A percentile compares a stretch with the other conserved stretches of the same genome.
Conservation (phyloP, 1,140 invertebrate species). For the Melanaphis sacchari region DNA sequence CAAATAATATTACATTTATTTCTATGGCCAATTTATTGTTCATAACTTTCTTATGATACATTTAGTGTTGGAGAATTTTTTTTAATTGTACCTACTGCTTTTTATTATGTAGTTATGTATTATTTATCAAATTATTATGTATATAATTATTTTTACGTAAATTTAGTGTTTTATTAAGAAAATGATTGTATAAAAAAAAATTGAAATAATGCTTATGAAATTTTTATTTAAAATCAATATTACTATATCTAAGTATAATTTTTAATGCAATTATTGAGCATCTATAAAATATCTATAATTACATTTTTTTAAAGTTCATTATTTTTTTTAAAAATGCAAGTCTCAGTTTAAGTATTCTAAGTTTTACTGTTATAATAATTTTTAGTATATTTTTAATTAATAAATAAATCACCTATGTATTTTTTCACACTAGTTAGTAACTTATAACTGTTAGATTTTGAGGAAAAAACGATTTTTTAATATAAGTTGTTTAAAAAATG, state of each 20-base stretch:
- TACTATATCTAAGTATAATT: not conserved
- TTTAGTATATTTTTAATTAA: too few species aligned
- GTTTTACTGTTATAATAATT: not conserved
- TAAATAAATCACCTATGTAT: too few species aligned
- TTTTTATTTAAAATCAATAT: not conserved
- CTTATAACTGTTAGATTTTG: not conserved
- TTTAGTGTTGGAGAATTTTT: not conserved
- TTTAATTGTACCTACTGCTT: not conserved
- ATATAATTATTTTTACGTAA: not conserved
- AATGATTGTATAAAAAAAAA: not conserved
- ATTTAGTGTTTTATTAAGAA: not conserved
- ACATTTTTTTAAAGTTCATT: not conserved
- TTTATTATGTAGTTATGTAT: too few species aligned
- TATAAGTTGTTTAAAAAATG: not conserved
- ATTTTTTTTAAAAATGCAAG: not conserved
- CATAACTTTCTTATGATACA: not conserved
- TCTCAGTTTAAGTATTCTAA: not conserved
- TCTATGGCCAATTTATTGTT: not conserved
- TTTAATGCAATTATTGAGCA: not conserved
- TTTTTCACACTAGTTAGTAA: too few species aligned
- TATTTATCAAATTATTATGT: too few species aligned
- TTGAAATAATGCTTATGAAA: not conserved
- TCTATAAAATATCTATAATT: not conserved
- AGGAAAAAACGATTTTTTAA: not conserved
- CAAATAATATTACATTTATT: not conserved